Base-by-base conservation (phyloP, 1,140 invertebrate genomes). In the Pseudomyrmex flavicornis region DNA sequence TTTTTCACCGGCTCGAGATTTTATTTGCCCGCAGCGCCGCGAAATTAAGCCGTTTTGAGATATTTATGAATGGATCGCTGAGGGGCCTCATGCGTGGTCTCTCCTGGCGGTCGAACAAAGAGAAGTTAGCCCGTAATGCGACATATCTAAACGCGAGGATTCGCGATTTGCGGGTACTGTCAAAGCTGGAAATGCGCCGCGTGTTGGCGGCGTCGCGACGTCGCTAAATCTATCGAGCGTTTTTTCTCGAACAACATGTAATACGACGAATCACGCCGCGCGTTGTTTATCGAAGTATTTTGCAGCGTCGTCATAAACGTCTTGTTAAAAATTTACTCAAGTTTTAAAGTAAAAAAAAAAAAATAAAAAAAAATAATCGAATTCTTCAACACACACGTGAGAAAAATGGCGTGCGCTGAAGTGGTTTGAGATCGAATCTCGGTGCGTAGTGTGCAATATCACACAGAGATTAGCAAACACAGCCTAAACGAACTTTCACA, bases 31-130 rank as follows among this genome's bases (percentile, higher is more conserved):
- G 89, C 90, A 90, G 91, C 89, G 89, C 89, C 91, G 90, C 92
- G 93, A 94, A 94, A 94, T 94, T 94, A 94, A 94, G 94, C 93
- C 92, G 93, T 94, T 94, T 93, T 93, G 93, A 94, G 92, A 94
- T 94, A 94, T 94, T 94, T 94, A 94, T 93, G 93, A 94, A 94
- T 93, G 93, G 89, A 94, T 93, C 92, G 89, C 62, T 58, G 66
- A 72, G 69, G 80, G 63, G 82, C 58, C 68, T 76, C 72, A 52
- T 35, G 77, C 66, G 17, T 65, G 62, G 83, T 89, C 87, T 86
- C 88, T 72, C 88, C 88, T 35, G 88, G 77, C 88, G 90, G 70
- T 63, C 82, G 93, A 92, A 93, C 92, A 93, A 94, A 93, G 92
- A 90, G 88, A 82, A 75, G 82, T 77, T 72, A 75, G 85, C 80